Percentiles rank a stretch among this genome's conserved stretches.
Conservation (phyloP, 2,888 invertebrate species). For the Erebia ligea region DNA sequence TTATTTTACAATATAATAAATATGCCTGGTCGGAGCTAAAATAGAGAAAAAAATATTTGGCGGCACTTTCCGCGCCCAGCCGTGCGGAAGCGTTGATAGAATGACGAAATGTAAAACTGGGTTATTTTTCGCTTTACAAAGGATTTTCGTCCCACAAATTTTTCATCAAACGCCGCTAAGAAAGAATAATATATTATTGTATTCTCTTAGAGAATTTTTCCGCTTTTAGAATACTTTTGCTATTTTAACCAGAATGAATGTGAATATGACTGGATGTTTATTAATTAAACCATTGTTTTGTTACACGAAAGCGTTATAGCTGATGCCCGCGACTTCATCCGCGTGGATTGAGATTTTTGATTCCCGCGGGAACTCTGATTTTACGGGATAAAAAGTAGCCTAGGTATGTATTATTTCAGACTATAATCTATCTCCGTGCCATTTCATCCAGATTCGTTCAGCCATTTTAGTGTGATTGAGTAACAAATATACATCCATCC, state of each 20-base stretch:
- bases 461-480: too few species aligned
- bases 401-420: too few species aligned
- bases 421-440: too few species aligned
- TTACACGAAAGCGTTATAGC: too few species aligned
- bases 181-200: slow-evolving; percentile 19
- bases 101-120: slow-evolving; percentile 38
- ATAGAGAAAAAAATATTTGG: slow-evolving; percentile 34
- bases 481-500: too few species aligned
- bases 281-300: too few species aligned
- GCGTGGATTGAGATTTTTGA: too few species aligned
- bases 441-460: too few species aligned
- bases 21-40: slow-evolving; percentile 29
- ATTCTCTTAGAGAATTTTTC: slow-evolving; percentile 8
- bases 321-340: too few species aligned
- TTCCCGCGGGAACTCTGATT: too few species aligned
- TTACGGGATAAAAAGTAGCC: too few species aligned
- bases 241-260: neutral
- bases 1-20: slow-evolving; percentile 36
- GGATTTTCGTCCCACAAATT: slow-evolving; percentile 30
- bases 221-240: slow-evolving; percentile 4
- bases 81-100: slow-evolving; percentile 48
- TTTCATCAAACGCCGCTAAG: slow-evolving; percentile 26
- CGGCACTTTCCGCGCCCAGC: slow-evolving; percentile 58
- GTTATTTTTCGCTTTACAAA: slow-evolving; percentile 31
- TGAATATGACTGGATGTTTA: neutral